These are phyloP conservation scores for Polietes domitor DNA, from an alignment of 2,888 invertebrate genomes.

Conservation along the genomic window DNA sequence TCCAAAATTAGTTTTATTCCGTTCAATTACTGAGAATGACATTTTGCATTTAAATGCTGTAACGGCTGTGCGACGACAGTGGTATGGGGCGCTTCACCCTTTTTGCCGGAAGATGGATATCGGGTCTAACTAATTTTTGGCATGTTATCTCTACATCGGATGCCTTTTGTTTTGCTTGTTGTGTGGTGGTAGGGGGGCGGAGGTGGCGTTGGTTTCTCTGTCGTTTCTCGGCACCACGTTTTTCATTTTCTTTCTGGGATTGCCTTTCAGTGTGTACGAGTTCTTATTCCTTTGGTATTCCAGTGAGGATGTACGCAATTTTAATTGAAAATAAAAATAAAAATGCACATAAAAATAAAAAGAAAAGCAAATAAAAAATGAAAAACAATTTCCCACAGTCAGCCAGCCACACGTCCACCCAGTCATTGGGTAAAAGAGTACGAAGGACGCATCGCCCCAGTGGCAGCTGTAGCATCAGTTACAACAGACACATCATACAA, in stretches of 20 bases:
- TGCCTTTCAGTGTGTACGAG: neutral
- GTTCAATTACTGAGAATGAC: slow-evolving; percentile 22
- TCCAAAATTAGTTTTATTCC: slow-evolving; percentile 29
- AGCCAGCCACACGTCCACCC: neutral
- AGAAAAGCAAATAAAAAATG: slow-evolving; percentile 31
- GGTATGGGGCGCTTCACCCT: neutral
- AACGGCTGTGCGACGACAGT: slow-evolving; percentile 7
- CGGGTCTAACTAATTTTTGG: slow-evolving; percentile 34
- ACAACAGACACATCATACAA: neutral
- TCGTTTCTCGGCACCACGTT: neutral
- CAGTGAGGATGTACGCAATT: slow-evolving; percentile 56
- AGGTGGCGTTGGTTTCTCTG: neutral
- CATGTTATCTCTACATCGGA: slow-evolving; percentile 56
- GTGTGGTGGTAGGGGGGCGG: too few relatives aligned
- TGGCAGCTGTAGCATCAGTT: neutral
- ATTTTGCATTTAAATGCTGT: slow-evolving; percentile 1
- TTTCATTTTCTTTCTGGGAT: neutral
- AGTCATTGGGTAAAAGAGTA: neutral
- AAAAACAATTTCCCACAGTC: slow-evolving; percentile 47
- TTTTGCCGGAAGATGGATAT: neutral
- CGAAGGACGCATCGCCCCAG: neutral
- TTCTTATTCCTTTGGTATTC: neutral
- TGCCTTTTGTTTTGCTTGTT: neutral
- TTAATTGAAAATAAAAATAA: slow-evolving; percentile 67
- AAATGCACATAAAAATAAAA: slow-evolving; percentile 59